Percentiles rank a stretch among this genome's conserved stretches.
These are phyloP conservation scores for Casuarius casuarius DNA, from an alignment of 2,113 vertebrate genomes.

Conservation along the genomic window DNA sequence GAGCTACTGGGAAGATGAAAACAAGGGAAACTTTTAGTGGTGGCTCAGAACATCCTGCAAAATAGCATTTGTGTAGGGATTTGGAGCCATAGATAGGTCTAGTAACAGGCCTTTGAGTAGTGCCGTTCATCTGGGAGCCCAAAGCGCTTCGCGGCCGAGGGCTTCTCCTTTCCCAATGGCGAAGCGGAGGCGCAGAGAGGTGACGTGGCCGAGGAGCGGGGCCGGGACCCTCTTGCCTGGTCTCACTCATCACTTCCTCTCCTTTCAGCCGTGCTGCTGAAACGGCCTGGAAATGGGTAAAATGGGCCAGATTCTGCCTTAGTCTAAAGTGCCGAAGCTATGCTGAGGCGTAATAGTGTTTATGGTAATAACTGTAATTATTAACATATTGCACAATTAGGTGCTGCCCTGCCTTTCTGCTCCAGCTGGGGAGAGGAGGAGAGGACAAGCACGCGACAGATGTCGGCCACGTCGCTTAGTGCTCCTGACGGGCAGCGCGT, in stretches of 20 bases:
- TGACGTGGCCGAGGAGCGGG: not conserved
- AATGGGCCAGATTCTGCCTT: not conserved
- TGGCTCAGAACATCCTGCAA: not conserved
- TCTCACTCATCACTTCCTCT: not conserved
- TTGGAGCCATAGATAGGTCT: not conserved
- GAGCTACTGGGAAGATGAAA: constrained; percentile 19
- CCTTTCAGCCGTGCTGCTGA: accelerated
- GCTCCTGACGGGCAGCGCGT: not conserved
- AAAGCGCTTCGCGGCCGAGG: not conserved
- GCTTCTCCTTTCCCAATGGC: accelerated
- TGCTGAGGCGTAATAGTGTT: not conserved
- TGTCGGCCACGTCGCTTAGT: not conserved
- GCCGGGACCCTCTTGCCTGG: not conserved
- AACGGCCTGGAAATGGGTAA: not conserved
- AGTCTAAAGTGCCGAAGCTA: not conserved
- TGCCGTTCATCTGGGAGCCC: not conserved
- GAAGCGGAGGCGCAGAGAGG: not conserved
- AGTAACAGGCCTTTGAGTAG: not conserved
- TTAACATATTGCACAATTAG: not conserved
- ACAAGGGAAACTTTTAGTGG: constrained; percentile 47
- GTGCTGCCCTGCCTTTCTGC: not conserved
- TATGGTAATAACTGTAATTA: not conserved
- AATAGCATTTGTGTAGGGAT: constrained; percentile 9
- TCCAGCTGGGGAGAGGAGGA: not conserved
- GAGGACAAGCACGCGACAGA: not conserved